Percentiles rank a stretch among this genome's conserved stretches.
These are phyloP conservation scores for Perizoma affinitatum DNA, from an alignment of 2,888 invertebrate species.

Conservation along the genomic window DNA sequence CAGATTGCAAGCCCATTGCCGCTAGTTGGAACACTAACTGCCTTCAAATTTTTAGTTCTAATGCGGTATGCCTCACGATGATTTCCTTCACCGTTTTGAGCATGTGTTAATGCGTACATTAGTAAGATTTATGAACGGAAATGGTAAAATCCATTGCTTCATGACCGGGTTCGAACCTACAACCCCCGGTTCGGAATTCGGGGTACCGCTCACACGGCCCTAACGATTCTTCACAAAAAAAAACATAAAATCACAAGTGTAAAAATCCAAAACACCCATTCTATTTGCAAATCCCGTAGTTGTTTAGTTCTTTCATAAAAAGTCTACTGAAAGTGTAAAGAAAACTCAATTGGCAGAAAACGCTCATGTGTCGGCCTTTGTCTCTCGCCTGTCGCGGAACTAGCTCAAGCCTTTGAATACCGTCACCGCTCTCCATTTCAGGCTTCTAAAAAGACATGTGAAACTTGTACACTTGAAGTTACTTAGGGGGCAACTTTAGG, in stretches of 20 bases:
- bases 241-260: background rate
- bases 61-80: no score
- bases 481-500: slow-evolving; percentile 19
- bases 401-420: slow-evolving; percentile 61
- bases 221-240: no score
- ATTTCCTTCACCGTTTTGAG: no score
- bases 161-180: no score
- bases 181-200: no score
- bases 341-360: slow-evolving; percentile 43
- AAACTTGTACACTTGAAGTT: slow-evolving; percentile 52
- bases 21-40: no score
- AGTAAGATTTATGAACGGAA: no score
- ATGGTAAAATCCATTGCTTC: no score
- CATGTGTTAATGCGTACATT: no score
- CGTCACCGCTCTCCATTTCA: slow-evolving; percentile 51
- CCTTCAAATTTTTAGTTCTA: no score
- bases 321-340: slow-evolving; percentile 36
- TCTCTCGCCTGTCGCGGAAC: slow-evolving; percentile 51
- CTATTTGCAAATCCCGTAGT: slow-evolving; percentile 33
- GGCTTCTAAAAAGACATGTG: slow-evolving; percentile 59
- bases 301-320: slow-evolving; percentile 21
- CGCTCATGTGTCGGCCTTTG: slow-evolving; percentile 48
- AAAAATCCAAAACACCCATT: slow-evolving; percentile 28
- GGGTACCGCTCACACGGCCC: no score
- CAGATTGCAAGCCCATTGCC: no score